Conservation (phyloP, 2,888 invertebrate species). For the Phalera bucephala region DNA sequence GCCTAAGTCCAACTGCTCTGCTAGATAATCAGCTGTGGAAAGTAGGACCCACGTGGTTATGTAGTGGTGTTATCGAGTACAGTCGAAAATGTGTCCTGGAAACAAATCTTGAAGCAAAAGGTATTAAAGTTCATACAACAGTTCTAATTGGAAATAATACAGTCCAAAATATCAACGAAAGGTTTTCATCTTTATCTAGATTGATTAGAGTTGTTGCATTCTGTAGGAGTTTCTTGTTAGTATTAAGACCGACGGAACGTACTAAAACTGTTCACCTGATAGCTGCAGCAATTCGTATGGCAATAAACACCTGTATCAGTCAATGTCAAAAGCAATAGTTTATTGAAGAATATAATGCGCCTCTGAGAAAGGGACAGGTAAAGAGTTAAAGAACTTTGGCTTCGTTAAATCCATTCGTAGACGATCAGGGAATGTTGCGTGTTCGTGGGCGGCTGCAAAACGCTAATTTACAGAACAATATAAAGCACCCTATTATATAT, state of each 20-base stretch:
- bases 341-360: background rate
- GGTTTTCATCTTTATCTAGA: background rate
- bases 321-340: conserved; percentile 1
- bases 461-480: background rate
- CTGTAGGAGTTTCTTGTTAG: background rate
- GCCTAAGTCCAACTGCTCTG: background rate
- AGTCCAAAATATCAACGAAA: background rate
- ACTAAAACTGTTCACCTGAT: background rate
- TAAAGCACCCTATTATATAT: conserved; percentile 1
- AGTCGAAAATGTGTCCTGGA: background rate
- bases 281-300: background rate
- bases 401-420: conserved; percentile 1
- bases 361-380: background rate
- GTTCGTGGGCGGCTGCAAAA: background rate
- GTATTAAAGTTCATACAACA: background rate
- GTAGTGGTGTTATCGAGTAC: background rate
- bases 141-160: background rate
- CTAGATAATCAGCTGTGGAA: background rate
- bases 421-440: background rate
- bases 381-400: background rate
- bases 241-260: background rate
- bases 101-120: background rate
- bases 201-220: background rate
- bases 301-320: background rate
- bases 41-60: background rate